These are phyloP conservation scores for Parotocinclus haroldoi DNA, from an alignment of 2,797 vertebrate genomes.

Conservation along the genomic window DNA sequence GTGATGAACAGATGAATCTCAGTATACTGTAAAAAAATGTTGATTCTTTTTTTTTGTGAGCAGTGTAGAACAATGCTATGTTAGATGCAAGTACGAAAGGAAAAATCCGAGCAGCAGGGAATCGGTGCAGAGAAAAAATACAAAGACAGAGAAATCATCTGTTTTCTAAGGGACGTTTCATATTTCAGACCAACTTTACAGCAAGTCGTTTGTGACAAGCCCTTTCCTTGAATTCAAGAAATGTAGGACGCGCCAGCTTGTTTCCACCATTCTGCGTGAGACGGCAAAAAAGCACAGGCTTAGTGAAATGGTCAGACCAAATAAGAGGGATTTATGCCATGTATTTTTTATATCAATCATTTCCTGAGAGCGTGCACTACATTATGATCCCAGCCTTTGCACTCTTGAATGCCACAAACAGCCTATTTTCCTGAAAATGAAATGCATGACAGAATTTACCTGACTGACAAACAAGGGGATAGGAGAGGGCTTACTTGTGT, in stretches of 20 bases:
- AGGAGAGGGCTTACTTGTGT: conserved; percentile 38
- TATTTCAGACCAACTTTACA: conserved; percentile 35
- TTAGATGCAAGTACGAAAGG: conserved; percentile 21
- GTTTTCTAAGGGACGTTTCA: background rate
- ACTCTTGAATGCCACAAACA: conserved; percentile 6
- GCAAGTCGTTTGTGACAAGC: conserved; percentile 39
- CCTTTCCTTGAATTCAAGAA: conserved; percentile 21
- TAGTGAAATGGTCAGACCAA: conserved; percentile 52
- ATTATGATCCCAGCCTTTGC: conserved; percentile 3
- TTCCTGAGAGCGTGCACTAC: conserved; percentile 41
- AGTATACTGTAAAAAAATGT: background rate
- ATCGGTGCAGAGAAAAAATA: too few species aligned
- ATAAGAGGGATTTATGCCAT: conserved; percentile 52
- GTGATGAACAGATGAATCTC: conserved; percentile 4
- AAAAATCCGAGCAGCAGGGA: conserved; percentile 11
- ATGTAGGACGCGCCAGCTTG: conserved; percentile 42
- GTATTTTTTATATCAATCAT: conserved; percentile 52
- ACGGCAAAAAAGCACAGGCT: conserved; percentile 48
- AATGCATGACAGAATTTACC: conserved; percentile 37
- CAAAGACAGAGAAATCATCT: too few species aligned
- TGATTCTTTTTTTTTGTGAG: too few species aligned
- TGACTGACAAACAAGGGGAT: conserved; percentile 34
- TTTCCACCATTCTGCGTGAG: conserved; percentile 48
- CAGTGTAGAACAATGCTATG: background rate
- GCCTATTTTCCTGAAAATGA: conserved; percentile 19